These are phyloP conservation scores for Druon quercuslanigerum DNA, from an alignment of 1,140 invertebrate genomes.

Conservation along the genomic window DNA sequence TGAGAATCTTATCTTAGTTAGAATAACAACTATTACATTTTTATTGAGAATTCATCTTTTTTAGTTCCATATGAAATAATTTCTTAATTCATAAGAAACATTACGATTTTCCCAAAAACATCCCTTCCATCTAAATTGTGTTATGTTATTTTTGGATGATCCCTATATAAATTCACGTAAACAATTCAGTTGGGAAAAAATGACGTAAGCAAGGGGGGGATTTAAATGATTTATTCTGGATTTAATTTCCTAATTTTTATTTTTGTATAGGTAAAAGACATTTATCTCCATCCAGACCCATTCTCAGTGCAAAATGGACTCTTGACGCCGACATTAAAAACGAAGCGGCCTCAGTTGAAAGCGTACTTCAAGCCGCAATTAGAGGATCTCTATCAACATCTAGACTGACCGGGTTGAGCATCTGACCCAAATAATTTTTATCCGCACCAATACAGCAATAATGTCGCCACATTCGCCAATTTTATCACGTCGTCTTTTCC, in stretches of 20 bases:
- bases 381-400: constrained; percentile 88
- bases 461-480: constrained; percentile 36
- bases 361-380: constrained; percentile 93
- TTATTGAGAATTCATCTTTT: too few relatives aligned
- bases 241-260: neutral
- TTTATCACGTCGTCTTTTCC: constrained; percentile 47
- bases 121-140: too few relatives aligned
- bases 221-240: too few relatives aligned
- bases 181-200: too few relatives aligned
- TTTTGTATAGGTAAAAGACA: constrained; percentile 90
- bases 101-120: too few relatives aligned
- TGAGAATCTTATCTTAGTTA: too few relatives aligned
- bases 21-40: too few relatives aligned
- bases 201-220: too few relatives aligned
- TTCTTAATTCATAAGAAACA: too few relatives aligned
- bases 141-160: too few relatives aligned
- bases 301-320: constrained; percentile 98
- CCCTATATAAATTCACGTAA: too few relatives aligned
- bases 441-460: constrained; percentile 44
- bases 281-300: constrained; percentile 93
- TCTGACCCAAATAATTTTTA: constrained; percentile 50
- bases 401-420: constrained; percentile 68
- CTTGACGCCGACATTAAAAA: constrained; percentile 97
- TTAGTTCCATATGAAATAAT: too few relatives aligned
- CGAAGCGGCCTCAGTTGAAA: constrained; percentile 92